Evolutionary conservation across 2,888 invertebrate species (phyloP).

Genomic region (Clunio marinus): DNA sequence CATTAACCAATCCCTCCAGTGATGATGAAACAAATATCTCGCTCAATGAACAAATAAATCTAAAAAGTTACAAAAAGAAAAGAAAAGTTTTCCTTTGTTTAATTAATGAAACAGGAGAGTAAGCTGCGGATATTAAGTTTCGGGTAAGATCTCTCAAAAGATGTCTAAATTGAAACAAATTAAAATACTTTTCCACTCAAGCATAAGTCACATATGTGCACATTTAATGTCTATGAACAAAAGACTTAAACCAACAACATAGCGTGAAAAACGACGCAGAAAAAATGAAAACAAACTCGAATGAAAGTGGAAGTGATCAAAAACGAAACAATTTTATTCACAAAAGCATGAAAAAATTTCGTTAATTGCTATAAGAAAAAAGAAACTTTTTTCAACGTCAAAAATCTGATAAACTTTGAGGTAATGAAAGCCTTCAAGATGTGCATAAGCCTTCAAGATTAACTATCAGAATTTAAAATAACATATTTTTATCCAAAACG

Average conservation of each 20-base stretch:
- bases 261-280: no score
- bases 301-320: constrained; percentile 28
- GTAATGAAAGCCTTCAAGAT: background rate
- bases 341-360: background rate
- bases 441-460: no score
- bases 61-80: no score
- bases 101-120: constrained; percentile 2
- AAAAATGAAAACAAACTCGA: background rate
- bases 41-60: no score
- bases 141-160: background rate
- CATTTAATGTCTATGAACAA: background rate
- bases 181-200: constrained; percentile 6
- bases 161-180: constrained; percentile 6
- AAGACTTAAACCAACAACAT: background rate
- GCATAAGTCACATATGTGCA: background rate
- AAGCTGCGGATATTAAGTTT: background rate
- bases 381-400: background rate
- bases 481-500: no score
- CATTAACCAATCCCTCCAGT: no score
- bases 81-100: background rate
- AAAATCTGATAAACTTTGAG: background rate
- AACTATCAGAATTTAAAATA: no score
- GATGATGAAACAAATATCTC: no score
- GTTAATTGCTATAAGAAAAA: background rate
- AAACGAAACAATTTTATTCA: constrained; percentile 14